Evolutionary conservation across 2,888 invertebrate genomes (phyloP), one percentile per base, ranked within the genome.

Genomic region (Aleiodes alternator): DNA sequence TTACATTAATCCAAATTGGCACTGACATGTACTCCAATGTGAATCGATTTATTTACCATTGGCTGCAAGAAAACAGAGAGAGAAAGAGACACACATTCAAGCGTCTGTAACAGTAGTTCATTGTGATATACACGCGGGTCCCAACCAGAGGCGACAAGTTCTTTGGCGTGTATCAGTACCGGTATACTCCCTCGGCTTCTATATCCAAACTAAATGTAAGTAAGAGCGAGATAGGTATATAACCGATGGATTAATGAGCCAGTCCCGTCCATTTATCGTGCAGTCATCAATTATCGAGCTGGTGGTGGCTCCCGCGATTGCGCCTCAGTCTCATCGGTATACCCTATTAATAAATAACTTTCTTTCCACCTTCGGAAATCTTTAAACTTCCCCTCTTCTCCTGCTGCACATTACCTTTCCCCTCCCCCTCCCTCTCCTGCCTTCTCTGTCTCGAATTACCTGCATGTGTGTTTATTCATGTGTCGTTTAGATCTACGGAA

Each of bases 161-260:
- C 64, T 64, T 64, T 48, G 43, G n/a, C 64, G 64, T 64, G 61
- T 61, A 64, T 64, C 64, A 64, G 64, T 48, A 48, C 43, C 64
- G 64, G 59, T 59, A 59, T 34, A 38, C 59, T 34, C 59, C 34
- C 34, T 23, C 34, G 43, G 43, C 43, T 43, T 43, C n/a, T 43
- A 43, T 43, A 43, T 43, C 43, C 43, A 43, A 43, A 43, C 43
- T 43, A 43, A 43, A 59, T 34, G 34, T 34, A 64, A 48, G 43
- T 43, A 64, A 48, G 34, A 59, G 64, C 43, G 64, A 64, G 64
- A 43, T 43, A 23, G 61, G 2, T 1, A 6, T 16, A 64, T 64
- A 14, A 59, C 69, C 74, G 74, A 74, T 69, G 74, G 74, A 74
- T 74, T 69, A 74, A 74, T 74, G 74, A 74, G 74, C 69, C 69